Base-by-base conservation (phyloP, 2,888 invertebrate species). In the Ectemnius continuus region DNA sequence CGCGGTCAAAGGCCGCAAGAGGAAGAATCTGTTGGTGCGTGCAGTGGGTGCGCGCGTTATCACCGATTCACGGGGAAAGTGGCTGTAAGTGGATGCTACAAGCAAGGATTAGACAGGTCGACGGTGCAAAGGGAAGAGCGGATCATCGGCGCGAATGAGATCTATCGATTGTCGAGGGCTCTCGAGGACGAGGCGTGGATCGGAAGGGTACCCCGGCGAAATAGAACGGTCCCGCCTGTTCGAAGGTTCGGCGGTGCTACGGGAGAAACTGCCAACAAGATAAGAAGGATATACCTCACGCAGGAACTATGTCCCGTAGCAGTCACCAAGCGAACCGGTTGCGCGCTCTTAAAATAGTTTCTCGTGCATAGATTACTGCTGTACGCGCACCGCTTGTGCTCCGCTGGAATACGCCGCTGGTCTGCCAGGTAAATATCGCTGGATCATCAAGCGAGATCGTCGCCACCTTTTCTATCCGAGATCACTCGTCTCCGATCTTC, bases 261-360 rank as follows among this genome's bases (percentile, higher is more conserved):
- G 59, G 61, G 57, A 52, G 57, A 11, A 23, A 20, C 46, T 60
- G 52, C 18, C 52, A 57, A 60, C 56, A 18, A 67, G 68, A 72
- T 45, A 67, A 73, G 48, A 71, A 75, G 78, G 83, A 77, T 75
- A 71, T 62, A 70, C 48, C 72, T 75, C 68, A 57, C 65, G 67
- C 58, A 78, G 69, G 73, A 74, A 78, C 80, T 75, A 83, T 83
- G 84, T 82, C 76, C 75, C 84, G 84, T 72, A 69, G 66, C 82
- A 79, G 75, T 79, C 83, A 83, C 84, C 73, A 84, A 83, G 76
- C 83, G 81, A 85, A 82, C 84, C 84, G 83, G 83, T 85, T 83
- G 75, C 83, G 80, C 78, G 83, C 75, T 85, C 84, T 85, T 82
- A 79, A 84, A 85, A 84, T 84, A 84, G 85, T 84, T 81, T 73